phyloP scores from a whole-genome alignment of 2,888 invertebrate species.

The Lepidochitona cinerea region DNA sequence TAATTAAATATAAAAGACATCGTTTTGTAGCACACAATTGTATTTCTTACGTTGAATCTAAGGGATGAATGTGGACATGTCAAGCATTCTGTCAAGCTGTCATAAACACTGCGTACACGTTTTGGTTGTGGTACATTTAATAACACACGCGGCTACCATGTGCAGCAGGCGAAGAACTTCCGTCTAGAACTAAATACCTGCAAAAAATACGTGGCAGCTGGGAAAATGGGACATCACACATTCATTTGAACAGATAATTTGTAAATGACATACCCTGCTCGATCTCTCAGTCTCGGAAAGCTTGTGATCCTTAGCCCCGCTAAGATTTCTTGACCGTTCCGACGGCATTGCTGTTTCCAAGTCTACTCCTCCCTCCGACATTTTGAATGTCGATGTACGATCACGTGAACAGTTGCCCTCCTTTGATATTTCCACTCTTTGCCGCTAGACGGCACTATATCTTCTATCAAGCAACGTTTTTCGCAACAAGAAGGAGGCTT shows the following conservation, averaged over 20 bases:
- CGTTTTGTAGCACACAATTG: too few species aligned
- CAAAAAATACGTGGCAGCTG: not conserved
- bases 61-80: too few species aligned
- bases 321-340: constrained; percentile 34
- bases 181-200: not conserved
- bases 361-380: constrained; percentile 56
- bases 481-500: too few species aligned
- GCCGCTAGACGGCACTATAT: not conserved
- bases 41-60: too few species aligned
- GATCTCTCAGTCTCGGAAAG: constrained; percentile 55
- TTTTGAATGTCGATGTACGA: constrained; percentile 44
- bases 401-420: constrained; percentile 46
- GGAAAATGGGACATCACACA: not conserved
- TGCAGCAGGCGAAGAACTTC: not conserved
- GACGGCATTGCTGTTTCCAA: constrained; percentile 33
- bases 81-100: too few species aligned
- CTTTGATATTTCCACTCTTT: not conserved
- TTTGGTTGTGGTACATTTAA: too few species aligned
- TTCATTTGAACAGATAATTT: not conserved
- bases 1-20: too few species aligned
- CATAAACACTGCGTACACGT: too few species aligned
- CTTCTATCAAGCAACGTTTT: too few species aligned
- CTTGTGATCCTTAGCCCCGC: constrained; percentile 52
- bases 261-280: constrained; percentile 43
- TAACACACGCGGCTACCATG: not conserved